Conservation (phyloP, 23 tunicate genomes). For the Pegea sp. region DNA sequence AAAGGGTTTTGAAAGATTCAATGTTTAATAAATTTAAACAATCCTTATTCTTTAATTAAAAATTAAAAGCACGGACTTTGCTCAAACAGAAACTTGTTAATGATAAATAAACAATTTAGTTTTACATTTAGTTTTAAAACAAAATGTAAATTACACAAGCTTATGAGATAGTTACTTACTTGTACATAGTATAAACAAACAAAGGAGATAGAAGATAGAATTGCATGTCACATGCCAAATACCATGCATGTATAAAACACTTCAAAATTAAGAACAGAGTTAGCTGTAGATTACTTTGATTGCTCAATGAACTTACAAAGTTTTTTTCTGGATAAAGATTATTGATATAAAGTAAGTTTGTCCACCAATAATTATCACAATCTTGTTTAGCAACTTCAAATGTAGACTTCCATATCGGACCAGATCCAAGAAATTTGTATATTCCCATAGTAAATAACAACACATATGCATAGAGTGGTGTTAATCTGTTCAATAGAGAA, state of each 20-base stretch:
- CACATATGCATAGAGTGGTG: conserved; percentile 2
- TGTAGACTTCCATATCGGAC: neutral
- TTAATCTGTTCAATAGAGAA: neutral
- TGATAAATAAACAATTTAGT: too few relatives aligned
- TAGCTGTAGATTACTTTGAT: too few relatives aligned
- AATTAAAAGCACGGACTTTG: too few relatives aligned
- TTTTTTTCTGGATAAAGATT: neutral
- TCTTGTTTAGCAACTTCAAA: neutral
- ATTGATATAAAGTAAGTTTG: conserved; percentile 1
- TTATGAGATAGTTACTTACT: too few relatives aligned
- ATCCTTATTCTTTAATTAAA: too few relatives aligned
- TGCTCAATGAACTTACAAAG: neutral
- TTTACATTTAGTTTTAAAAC: too few relatives aligned
- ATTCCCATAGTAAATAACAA: conserved; percentile 1
- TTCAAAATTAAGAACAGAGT: neutral
- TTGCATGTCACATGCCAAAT: conserved; percentile 1
- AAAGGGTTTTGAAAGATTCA: too few relatives aligned
- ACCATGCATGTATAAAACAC: conserved; percentile 1
- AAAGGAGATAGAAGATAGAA: conserved; percentile 1
- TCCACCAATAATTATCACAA: conserved; percentile 1
- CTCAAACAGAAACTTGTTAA: too few relatives aligned
- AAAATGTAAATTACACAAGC: too few relatives aligned
- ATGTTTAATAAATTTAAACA: too few relatives aligned
- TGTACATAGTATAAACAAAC: neutral
- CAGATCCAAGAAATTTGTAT: neutral